Conservation (phyloP, 2,113 vertebrate species). For the Syngnathus typhle region DNA sequence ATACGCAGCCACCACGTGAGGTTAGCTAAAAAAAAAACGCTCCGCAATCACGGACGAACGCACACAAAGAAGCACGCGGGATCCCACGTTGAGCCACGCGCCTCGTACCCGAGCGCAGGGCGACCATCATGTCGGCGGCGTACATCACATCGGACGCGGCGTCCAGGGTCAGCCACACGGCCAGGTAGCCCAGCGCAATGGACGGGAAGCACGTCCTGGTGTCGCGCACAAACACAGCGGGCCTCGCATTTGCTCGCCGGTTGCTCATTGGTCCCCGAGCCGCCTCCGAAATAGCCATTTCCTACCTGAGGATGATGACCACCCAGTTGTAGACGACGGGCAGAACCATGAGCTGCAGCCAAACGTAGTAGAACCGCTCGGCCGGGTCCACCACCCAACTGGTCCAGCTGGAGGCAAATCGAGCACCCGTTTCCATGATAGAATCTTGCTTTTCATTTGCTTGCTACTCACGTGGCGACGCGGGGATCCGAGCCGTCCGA, state of each 20-base stretch:
- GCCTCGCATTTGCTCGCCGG: too few relatives aligned
- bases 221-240: not conserved
- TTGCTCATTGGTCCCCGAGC: too few relatives aligned
- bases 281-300: too few relatives aligned
- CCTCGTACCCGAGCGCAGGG: slow-evolving; percentile 75
- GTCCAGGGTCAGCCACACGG: slow-evolving; percentile 80
- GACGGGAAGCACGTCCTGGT: slow-evolving; percentile 79
- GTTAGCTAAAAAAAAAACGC: not conserved
- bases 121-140: slow-evolving; percentile 73
- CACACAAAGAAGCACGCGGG: too few relatives aligned
- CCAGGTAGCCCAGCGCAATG: slow-evolving; percentile 67
- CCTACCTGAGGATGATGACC: slow-evolving; percentile 81
- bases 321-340: slow-evolving; percentile 87
- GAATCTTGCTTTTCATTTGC: too few relatives aligned
- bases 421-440: not conserved
- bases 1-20: too few relatives aligned
- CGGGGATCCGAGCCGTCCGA: not conserved
- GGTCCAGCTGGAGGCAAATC: slow-evolving; percentile 52
- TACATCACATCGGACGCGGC: slow-evolving; percentile 79
- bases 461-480: not conserved
- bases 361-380: slow-evolving; percentile 78
- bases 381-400: slow-evolving; percentile 78
- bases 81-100: too few relatives aligned
- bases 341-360: slow-evolving; percentile 79
- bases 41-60: not conserved